Evolutionary conservation across 1,140 invertebrate species (phyloP).

Genomic region (Paraescarpia echinospica): DNA sequence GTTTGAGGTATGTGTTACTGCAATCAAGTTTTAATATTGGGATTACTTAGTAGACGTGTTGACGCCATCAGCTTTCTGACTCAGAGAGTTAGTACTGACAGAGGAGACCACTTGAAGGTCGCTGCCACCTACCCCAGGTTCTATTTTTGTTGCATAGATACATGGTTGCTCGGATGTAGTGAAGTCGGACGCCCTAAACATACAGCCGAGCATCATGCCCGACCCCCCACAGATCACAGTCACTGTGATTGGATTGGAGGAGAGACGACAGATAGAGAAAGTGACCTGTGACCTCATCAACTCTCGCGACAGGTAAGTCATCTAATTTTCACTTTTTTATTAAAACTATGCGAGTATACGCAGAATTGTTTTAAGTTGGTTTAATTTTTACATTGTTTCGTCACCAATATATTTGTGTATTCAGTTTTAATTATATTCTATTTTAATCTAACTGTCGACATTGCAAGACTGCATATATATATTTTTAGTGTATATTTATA

Average conservation of each 20-base stretch:
- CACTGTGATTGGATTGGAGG: slow-evolving; percentile 53
- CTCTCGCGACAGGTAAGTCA: slow-evolving; percentile 47
- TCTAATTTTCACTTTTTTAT: neutral
- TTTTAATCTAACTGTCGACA: too few relatives aligned
- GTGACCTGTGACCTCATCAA: slow-evolving; percentile 56
- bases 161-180: slow-evolving; percentile 52
- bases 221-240: slow-evolving; percentile 54
- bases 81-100: too few relatives aligned
- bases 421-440: too few relatives aligned
- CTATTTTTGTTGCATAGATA: neutral
- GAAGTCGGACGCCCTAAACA: slow-evolving; percentile 47
- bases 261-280: slow-evolving; percentile 53
- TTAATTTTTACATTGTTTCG: neutral
- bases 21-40: too few relatives aligned
- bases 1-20: too few relatives aligned
- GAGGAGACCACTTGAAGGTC: too few relatives aligned
- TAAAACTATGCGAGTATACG: neutral
- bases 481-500: too few relatives aligned
- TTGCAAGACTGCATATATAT: too few relatives aligned
- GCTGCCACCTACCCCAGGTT: too few relatives aligned
- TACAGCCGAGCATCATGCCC: slow-evolving; percentile 49
- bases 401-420: too few relatives aligned
- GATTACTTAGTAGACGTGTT: too few relatives aligned
- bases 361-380: neutral
- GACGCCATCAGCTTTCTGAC: too few relatives aligned